Conservation (phyloP, 2,113 vertebrate genomes). For the Hippoglossus stenolepis region DNA sequence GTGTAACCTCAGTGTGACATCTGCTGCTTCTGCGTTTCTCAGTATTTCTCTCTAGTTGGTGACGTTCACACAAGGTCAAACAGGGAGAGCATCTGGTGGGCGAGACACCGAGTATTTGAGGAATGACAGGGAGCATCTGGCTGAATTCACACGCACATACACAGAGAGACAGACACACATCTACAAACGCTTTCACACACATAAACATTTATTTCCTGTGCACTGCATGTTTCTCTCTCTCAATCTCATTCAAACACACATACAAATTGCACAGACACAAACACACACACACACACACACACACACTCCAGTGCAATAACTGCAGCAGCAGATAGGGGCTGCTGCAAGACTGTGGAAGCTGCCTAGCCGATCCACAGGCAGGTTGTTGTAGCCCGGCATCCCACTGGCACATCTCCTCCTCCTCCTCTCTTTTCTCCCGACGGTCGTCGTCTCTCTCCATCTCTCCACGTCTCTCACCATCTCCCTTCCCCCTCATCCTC, state of each 20-base stretch:
- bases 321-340: conserved; percentile 65
- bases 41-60: conserved; percentile 51
- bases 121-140: conserved; percentile 62
- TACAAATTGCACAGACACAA: conserved; percentile 22
- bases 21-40: conserved; percentile 41
- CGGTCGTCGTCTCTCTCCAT: conserved; percentile 73
- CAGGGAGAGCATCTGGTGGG: conserved; percentile 66
- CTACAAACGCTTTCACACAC: conserved; percentile 27
- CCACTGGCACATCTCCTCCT: conserved; percentile 78
- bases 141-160: conserved; percentile 3
- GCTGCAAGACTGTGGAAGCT: conserved; percentile 70
- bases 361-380: conserved; percentile 70
- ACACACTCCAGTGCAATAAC: conserved; percentile 58
- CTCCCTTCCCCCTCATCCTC: conserved; percentile 61
- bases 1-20: conserved; percentile 50
- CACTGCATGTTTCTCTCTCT: conserved; percentile 14
- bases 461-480: conserved; percentile 55
- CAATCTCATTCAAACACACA: conserved; percentile 2
- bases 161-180: conserved; percentile 20
- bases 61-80: conserved; percentile 69
- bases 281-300: conserved; percentile 15
- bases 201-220: conserved; percentile 35
- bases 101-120: conserved; percentile 51
- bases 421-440: conserved; percentile 75
- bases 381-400: conserved; percentile 77